Evolutionary conservation across 1,140 invertebrate genomes (phyloP), one percentile per base, ranked within the genome.

Genomic region (Papilio aristodemus): DNA sequence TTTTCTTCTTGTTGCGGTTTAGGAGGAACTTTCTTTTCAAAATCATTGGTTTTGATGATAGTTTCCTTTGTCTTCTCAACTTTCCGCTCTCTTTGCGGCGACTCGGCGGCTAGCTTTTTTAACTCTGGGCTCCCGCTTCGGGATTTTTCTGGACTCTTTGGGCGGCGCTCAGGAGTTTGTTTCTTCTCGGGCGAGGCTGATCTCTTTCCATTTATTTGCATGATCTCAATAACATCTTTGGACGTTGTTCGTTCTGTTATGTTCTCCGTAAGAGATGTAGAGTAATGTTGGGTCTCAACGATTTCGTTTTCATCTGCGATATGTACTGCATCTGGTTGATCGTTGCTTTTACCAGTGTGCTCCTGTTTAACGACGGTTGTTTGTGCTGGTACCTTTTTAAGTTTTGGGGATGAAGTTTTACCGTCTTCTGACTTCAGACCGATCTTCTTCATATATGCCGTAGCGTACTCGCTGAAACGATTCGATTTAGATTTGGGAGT

Each of bases 391-490:
- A 57, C 60, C 60, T 78, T 86, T 62, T 81, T 87, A 19, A 71
- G 70, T 71, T 77, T 86, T 0, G 67, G 68, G 39, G 80, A 80
- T 7, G 76, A 22, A 17, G 71, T 67, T 46, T 77, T 85, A 17
- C 71, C 25, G 76, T 90, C 86, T 19, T 86, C 81, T 9, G 66
- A 64, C 36, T 87, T 85, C 0, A 91, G 68, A 9, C 91, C 86
- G 9, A 92, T 86, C 71, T 91, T 92, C 57, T 92, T 92, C 87
- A 92, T 87, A 64, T 92, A 92, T 39, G 91, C 91, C 7, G 90
- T 84, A 11, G 91, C 91, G 50, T 92, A 92, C 64, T 92, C 91
- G 69, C 79, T 86, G 70, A 92, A 86, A 64, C 87, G 84, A 77
- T 87, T 85, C 4, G 74, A 62, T 75, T 90, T 90, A 8, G 82